Evolutionary conservation across 1,140 invertebrate genomes (phyloP), one percentile per base, ranked within the genome.

Genomic region (Neodiprion fabricii): DNA sequence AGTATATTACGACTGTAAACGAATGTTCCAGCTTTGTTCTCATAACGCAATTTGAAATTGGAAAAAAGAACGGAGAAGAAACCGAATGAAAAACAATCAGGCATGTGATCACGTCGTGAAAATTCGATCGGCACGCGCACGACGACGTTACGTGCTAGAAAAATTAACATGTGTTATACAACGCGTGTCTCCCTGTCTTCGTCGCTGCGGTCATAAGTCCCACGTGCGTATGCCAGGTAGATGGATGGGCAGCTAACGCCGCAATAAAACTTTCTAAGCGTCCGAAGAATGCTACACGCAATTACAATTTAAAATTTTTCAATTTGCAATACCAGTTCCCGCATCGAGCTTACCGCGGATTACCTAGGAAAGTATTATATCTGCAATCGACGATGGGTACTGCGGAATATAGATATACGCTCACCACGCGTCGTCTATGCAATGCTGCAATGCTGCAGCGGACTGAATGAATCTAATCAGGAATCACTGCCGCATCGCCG

Each of bases 401-500:
- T 40, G 28, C 5, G 5, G 5, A 40, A 40, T 40, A 40, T 40
- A 40, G 28, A 5, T 40, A 5, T 40, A 40, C 28, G 53, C 11
- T 61, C 28, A 3, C 28, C 28, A 40, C 28, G 28, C 28, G 28
- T 40, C 28, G 28, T 40, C 28, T 2, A 1, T 5, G 28, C 28
- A 40, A 40, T 40, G 28, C 28, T 40, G 28, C 28, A 40, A 61
- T 61, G 9, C 53, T 61, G 53, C 53, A 14, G 11, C 53, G 53
- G 11, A 61, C 53, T 17, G 53, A 61, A 61, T 61, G 53, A 61
- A 61, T 61, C 53, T 61, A 61, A 61, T 61, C 53, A 61, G 53
- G n/a, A 61, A 61, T 17, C 53, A 40, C 28, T 1, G 28, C 28
- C 28, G 53, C 53, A 61, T 61, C 53, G 11, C 53, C 8, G 53